Evolutionary conservation across 1,140 invertebrate species (phyloP).

Genomic region (Anastatus disparis): DNA sequence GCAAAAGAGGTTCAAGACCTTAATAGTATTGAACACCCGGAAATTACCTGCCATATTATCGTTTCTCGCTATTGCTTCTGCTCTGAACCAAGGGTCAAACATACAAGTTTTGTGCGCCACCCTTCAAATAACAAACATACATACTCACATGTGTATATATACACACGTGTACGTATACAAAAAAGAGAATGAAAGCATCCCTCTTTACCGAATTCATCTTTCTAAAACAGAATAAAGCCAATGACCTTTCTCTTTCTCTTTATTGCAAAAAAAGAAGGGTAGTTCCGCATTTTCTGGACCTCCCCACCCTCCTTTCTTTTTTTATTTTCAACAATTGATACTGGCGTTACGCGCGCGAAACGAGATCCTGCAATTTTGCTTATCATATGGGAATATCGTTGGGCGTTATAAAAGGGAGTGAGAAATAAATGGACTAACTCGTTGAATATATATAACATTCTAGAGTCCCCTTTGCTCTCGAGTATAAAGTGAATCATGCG

Average conservation of each 20-base stretch:
- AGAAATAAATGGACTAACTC: slow-evolving; percentile 30
- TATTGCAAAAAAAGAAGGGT: not conserved
- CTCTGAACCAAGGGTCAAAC: not conserved
- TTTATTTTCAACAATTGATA: slow-evolving; percentile 21
- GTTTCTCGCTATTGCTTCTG: no score
- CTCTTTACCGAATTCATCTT: slow-evolving; percentile 3
- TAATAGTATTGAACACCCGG: not conserved
- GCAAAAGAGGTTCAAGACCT: not conserved
- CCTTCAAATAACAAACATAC: no score
- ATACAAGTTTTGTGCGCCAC: not conserved
- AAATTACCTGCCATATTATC: slow-evolving; percentile 27
- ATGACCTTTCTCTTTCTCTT: not conserved
- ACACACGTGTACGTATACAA: no score
- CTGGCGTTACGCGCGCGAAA: slow-evolving; percentile 1
- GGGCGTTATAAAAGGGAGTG: not conserved
- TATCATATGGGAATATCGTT: slow-evolving; percentile 32
- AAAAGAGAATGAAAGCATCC: no score
- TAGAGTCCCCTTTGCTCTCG: no score
- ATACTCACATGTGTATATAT: no score
- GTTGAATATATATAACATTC: not conserved
- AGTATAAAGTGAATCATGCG: slow-evolving; percentile 32
- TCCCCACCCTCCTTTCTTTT: not conserved
- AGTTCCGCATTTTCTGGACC: not conserved
- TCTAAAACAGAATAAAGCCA: not conserved
- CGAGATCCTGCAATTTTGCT: slow-evolving; percentile 40